Evolutionary conservation across 2,888 invertebrate species (phyloP).

Genomic region (Caenorhabditis sulstoni): DNA sequence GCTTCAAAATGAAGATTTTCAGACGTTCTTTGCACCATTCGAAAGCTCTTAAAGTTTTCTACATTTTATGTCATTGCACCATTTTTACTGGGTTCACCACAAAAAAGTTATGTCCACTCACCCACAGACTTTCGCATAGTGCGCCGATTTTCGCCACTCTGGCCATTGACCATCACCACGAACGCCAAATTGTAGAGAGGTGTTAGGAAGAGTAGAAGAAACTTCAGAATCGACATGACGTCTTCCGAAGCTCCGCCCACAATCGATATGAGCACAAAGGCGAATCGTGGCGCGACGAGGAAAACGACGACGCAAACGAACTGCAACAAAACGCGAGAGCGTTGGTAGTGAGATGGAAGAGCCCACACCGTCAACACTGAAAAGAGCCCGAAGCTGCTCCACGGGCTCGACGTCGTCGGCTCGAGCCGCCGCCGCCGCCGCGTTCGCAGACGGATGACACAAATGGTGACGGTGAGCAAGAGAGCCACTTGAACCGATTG

Average conservation of each 20-base stretch:
- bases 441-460: no score
- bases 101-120: conserved; percentile 5
- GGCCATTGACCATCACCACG: conserved; percentile 32
- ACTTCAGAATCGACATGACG: background rate
- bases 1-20: no score
- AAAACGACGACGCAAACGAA: background rate
- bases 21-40: no score
- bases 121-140: conserved; percentile 20
- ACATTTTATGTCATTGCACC: no score
- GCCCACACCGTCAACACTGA: background rate
- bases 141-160: conserved; percentile 23
- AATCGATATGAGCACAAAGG: background rate
- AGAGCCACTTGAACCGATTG: no score
- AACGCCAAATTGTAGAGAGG: conserved; percentile 31
- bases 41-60: no score
- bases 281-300: conserved; percentile 2
- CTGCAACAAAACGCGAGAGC: conserved; percentile 18
- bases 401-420: no score
- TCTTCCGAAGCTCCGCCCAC: background rate
- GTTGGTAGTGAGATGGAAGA: conserved; percentile 22
- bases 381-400: no score
- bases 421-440: no score
- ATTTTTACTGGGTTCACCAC: no score
- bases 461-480: no score
- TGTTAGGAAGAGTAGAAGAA: conserved; percentile 5